Conservation (phyloP, 2,888 invertebrate species). For the Myopa tessellatipennis region DNA sequence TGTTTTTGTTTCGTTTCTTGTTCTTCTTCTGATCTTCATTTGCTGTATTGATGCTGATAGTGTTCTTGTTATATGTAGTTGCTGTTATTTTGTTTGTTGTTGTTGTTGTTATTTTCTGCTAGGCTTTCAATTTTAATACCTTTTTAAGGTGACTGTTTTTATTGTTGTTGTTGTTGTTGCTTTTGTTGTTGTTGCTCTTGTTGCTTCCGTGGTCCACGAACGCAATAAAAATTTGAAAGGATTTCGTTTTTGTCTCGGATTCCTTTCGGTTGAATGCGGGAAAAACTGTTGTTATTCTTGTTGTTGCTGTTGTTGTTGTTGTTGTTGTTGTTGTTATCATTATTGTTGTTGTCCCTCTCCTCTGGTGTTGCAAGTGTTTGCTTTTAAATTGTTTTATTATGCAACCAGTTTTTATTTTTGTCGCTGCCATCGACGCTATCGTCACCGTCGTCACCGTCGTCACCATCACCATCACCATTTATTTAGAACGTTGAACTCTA, state of each 20-base stretch:
- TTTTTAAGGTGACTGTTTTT: neutral
- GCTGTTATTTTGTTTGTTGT: neutral
- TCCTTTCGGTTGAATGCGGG: conserved; percentile 7
- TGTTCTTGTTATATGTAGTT: neutral
- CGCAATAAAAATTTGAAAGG: conserved; percentile 37
- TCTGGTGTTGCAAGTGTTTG: neutral
- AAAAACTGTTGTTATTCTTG: neutral
- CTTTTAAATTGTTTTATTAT: conserved; percentile 45
- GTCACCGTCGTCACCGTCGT: neutral
- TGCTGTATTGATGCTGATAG: neutral
- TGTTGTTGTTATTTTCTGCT: neutral
- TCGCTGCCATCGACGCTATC: neutral
- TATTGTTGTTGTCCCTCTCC: neutral
- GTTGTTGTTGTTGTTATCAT: neutral
- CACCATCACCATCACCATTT: neutral
- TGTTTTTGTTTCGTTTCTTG: neutral
- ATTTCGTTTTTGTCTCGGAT: conserved; percentile 22
- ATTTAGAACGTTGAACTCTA: conserved; percentile 4
- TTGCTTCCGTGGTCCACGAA: conserved; percentile 36
- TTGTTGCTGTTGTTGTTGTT: neutral
- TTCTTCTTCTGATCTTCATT: neutral
- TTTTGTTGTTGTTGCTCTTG: neutral
- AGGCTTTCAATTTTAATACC: neutral
- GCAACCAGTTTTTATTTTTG: conserved; percentile 32
- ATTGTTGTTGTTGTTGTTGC: neutral